phyloP scores from a whole-genome alignment of 2,888 invertebrate genomes.

The Ischnura elegans region DNA sequence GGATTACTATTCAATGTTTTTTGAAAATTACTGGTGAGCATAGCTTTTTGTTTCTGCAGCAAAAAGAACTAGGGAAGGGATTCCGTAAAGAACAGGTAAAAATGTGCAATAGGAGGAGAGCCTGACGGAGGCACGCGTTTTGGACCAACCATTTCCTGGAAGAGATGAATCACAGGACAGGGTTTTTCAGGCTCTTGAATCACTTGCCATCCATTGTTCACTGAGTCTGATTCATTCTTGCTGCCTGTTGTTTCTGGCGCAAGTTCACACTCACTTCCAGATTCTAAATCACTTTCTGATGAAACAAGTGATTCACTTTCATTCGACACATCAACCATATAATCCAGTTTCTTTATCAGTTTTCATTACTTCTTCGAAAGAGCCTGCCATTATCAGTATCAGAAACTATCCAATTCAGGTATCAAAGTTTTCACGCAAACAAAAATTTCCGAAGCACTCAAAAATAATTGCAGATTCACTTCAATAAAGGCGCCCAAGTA shows the following conservation, averaged over 20 bases:
- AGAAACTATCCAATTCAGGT: neutral
- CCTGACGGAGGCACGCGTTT: neutral
- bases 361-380: neutral
- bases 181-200: neutral
- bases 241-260: neutral
- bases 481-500: neutral
- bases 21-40: conserved; percentile 13
- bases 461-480: neutral
- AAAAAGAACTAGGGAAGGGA: neutral
- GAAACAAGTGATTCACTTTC: neutral
- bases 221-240: neutral
- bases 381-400: neutral
- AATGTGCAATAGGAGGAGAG: neutral
- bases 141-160: conserved; percentile 5
- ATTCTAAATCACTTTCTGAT: neutral
- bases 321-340: neutral
- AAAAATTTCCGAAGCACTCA: neutral
- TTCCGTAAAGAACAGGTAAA: conserved; percentile 22
- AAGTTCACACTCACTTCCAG: neutral
- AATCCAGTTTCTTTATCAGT: neutral
- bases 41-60: neutral
- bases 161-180: neutral
- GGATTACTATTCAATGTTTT: neutral
- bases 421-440: neutral
- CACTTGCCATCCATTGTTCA: neutral